A percentile compares a stretch with the other conserved stretches of the same genome.
These are phyloP conservation scores for Allobates femoralis DNA, from an alignment of 2,797 vertebrate genomes.

Conservation along the genomic window DNA sequence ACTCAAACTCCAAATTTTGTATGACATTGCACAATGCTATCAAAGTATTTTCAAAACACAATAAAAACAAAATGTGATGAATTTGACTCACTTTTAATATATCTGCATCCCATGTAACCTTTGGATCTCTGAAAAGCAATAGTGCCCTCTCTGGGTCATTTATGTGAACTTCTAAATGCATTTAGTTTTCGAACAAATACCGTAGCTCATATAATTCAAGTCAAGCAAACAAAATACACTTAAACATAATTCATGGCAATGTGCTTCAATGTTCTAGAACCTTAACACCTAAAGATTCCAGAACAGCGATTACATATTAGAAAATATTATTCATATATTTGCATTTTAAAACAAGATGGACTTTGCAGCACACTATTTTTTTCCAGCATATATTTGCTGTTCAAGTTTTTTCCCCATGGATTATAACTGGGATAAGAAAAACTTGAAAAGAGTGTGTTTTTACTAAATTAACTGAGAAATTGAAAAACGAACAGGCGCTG, in stretches of 20 bases:
- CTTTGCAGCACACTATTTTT: background rate
- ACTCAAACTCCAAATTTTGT: background rate
- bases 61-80: background rate
- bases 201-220: background rate
- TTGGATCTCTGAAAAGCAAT: constrained; percentile 19
- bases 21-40: background rate
- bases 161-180: background rate
- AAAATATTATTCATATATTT: background rate
- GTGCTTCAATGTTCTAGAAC: background rate
- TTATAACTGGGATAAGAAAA: no score
- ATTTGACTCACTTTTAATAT: background rate
- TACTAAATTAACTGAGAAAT: no score
- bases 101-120: background rate
- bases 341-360: background rate
- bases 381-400: no score
- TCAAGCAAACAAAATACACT: no score
- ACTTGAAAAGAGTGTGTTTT: no score
- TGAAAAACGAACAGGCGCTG: no score
- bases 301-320: no score
- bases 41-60: background rate
- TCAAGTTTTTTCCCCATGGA: no score
- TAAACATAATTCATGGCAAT: background rate
- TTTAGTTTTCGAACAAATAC: background rate
- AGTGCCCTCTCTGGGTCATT: constrained; percentile 35
- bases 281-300: background rate